Evolutionary conservation across 2,113 vertebrate genomes (phyloP), one percentile per base, ranked within the genome.

Genomic region (Corythornis cristatus): DNA sequence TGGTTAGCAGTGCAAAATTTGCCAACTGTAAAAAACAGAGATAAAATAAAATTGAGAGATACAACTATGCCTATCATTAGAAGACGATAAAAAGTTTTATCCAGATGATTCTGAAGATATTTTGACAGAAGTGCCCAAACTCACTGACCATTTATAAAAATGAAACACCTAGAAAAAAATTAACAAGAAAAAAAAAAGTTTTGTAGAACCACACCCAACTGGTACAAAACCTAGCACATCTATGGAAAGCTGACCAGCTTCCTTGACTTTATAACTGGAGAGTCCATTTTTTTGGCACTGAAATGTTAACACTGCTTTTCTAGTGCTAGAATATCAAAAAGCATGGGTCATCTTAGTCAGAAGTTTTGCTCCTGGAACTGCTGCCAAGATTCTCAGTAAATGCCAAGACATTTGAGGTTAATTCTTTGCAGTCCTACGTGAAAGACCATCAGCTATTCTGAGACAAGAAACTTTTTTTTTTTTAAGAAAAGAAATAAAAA

Each of bases 201-300:
- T 37, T 54, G 22, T 3, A 40, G 78, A 66, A 61, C 6, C 13
- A n/a, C 0, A 4, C 9, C 8, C 71, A 74, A 25, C 3, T 64
- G 8, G 5, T 53, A 19, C 6, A 83, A 31, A 11, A 37, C 8
- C 7, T 61, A 40, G 2, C 1, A 2, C 45, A 21, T 4, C 4
- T 26, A 4, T 29, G 22, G n/a, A 58, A 87, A 93, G 9, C 11
- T 68, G 12, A 54, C 14, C 33, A 51, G 6, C 1, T n/a, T 93
- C n/a, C 26, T 78, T 46, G 29, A 13, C 16, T 77, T 86, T 51
- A 81, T 4, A 62, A 15, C 4, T 42, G 8, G 26, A 53, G 12
- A 83, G 10, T 37, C 16, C 28, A 5, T 29, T 54, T 53, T 2
- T 50, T 64, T 11, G 6, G 12, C 7, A 12, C 19, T 48, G 31